Evolutionary conservation across 2,888 invertebrate genomes (phyloP).

Genomic region (Philereme vetulata): DNA sequence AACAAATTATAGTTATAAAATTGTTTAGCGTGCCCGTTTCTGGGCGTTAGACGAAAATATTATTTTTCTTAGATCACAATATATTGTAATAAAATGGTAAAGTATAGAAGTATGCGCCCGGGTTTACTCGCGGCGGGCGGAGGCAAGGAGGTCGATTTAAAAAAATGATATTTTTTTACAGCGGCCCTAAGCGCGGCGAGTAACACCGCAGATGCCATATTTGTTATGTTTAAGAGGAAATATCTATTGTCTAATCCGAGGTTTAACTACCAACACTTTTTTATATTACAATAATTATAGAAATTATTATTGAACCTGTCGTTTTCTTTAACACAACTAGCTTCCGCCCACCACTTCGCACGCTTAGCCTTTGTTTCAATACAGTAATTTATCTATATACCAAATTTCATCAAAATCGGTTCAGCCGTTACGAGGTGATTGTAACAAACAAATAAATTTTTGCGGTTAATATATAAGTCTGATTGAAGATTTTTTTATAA

Average conservation of each 20-base stretch:
- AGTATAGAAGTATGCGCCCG: constrained; percentile 66
- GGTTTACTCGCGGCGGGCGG: constrained; percentile 39
- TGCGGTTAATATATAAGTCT: too few species aligned
- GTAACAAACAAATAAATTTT: too few species aligned
- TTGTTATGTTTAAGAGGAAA: constrained; percentile 84
- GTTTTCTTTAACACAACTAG: constrained; percentile 45
- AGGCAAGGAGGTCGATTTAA: constrained; percentile 51
- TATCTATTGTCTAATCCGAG: constrained; percentile 84
- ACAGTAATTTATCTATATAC: too few species aligned
- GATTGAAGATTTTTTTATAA: too few species aligned
- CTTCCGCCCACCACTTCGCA: background rate
- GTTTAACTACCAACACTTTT: constrained; percentile 84
- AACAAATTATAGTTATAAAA: constrained; percentile 81
- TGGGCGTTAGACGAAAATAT: constrained; percentile 81
- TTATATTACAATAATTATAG: constrained; percentile 85
- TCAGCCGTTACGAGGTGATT: too few species aligned
- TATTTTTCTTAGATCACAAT: constrained; percentile 84
- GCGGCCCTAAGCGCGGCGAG: constrained; percentile 36
- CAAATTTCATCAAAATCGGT: too few species aligned
- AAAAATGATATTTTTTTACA: constrained; percentile 79
- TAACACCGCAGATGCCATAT: constrained; percentile 56
- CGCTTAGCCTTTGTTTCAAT: too few species aligned
- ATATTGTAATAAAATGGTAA: constrained; percentile 80
- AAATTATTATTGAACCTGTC: constrained; percentile 81
- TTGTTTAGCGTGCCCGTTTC: constrained; percentile 75